phyloP scores from a whole-genome alignment of 1,140 invertebrate genomes.

The Drosophila ogumai region DNA sequence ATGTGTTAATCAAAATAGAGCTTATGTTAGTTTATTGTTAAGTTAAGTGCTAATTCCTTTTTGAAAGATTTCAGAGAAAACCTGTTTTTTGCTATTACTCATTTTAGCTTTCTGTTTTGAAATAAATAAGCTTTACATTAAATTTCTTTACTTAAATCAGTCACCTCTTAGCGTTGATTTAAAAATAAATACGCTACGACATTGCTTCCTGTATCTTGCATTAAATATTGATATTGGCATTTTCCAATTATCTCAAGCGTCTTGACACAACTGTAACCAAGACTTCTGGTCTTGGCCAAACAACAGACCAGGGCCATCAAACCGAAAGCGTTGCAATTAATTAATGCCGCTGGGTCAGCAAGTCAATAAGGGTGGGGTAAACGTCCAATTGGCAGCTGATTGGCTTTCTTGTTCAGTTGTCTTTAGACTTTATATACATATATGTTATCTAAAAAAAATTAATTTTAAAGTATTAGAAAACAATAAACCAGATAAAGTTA shows the following conservation, averaged over 20 bases:
- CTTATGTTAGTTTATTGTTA: background rate
- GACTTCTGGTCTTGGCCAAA: slow-evolving; percentile 46
- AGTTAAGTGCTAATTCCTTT: background rate
- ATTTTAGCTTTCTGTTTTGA: background rate
- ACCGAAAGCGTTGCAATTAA: slow-evolving; percentile 61
- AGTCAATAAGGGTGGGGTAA: slow-evolving; percentile 22
- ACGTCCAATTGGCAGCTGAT: slow-evolving; percentile 23
- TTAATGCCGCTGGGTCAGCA: slow-evolving; percentile 55
- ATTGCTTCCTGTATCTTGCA: slow-evolving; percentile 2
- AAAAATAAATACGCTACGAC: background rate
- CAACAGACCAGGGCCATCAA: slow-evolving; percentile 45
- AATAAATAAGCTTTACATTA: background rate
- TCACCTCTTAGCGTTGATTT: background rate
- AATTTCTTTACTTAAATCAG: background rate
- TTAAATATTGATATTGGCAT: slow-evolving; percentile 66
- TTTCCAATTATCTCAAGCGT: slow-evolving; percentile 65
- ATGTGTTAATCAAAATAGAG: background rate
- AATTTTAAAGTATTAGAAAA: background rate
- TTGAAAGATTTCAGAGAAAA: background rate
- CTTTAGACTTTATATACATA: background rate
- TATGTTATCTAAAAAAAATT: background rate
- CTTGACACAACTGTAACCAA: slow-evolving; percentile 71
- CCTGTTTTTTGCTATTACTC: background rate
- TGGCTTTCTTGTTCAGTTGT: background rate
- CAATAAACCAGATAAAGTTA: background rate